Conservation (phyloP, 1,140 invertebrate genomes). For the Arion vulgaris region DNA sequence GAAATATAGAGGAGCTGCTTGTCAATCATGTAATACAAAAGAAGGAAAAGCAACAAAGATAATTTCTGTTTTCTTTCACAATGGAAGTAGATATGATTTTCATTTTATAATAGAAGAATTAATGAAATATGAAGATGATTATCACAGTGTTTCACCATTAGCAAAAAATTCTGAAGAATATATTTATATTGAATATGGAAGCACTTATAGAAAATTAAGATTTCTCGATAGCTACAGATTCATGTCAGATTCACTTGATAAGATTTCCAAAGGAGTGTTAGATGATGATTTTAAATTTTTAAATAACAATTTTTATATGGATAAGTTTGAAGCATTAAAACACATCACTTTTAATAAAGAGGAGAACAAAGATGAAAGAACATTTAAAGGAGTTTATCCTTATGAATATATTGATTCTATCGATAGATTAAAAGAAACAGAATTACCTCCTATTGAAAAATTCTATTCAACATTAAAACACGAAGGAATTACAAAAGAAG, state of each 20-base stretch:
- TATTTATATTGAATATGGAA: not conserved
- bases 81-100: conserved; percentile 2
- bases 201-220: not conserved
- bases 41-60: not conserved
- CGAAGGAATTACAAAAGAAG: conserved; percentile 1
- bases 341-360: not conserved
- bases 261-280: not conserved
- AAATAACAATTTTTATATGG: not conserved
- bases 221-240: conserved; percentile 5
- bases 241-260: not conserved
- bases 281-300: conserved; percentile 1
- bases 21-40: conserved; percentile 6
- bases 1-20: not conserved
- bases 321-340: conserved; percentile 8
- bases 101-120: not conserved
- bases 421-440: not conserved
- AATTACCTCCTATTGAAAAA: not conserved
- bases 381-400: conserved; percentile 1
- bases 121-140: conserved; percentile 1
- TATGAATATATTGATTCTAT: conserved; percentile 6
- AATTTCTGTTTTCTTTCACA: not conserved
- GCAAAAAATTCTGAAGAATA: not conserved
- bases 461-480: conserved; percentile 9
- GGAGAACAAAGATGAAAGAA: conserved; percentile 6
- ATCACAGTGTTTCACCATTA: not conserved